phyloP scores from a whole-genome alignment of 23 tunicate species.

The Trididemnum clinides region DNA sequence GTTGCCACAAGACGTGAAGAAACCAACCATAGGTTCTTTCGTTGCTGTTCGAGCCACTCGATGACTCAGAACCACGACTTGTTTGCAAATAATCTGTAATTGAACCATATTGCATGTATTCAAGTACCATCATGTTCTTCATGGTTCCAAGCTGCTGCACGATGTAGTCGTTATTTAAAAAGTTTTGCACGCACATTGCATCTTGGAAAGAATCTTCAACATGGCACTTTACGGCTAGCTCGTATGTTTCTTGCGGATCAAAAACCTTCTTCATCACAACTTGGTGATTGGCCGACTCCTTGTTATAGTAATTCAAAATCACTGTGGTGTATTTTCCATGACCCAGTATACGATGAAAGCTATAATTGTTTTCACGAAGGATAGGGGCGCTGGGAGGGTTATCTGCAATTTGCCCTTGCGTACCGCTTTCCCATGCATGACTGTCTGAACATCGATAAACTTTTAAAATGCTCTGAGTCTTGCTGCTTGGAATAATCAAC shows the following conservation, averaged over 20 bases:
- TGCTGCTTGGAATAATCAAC: constrained; percentile 43
- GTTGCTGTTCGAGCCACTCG: neutral
- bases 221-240: constrained; percentile 36
- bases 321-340: constrained; percentile 77
- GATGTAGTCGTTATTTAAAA: constrained; percentile 57
- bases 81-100: constrained; percentile 46
- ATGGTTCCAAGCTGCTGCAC: constrained; percentile 67
- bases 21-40: constrained; percentile 41
- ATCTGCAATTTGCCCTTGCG: neutral
- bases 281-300: neutral
- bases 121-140: constrained; percentile 59
- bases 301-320: constrained; percentile 16
- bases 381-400: neutral
- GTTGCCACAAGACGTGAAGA: constrained; percentile 70
- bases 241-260: constrained; percentile 32
- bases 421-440: neutral
- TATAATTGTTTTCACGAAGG: constrained; percentile 29
- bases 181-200: constrained; percentile 36
- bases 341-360: constrained; percentile 52
- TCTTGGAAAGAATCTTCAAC: constrained; percentile 73
- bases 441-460: constrained; percentile 46
- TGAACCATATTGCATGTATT: constrained; percentile 57
- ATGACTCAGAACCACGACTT: neutral
- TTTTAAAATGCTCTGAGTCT: constrained; percentile 40
- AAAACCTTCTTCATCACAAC: constrained; percentile 47